These are phyloP conservation scores for Cariama cristata DNA, from an alignment of 2,113 vertebrate species.

Conservation along the genomic window DNA sequence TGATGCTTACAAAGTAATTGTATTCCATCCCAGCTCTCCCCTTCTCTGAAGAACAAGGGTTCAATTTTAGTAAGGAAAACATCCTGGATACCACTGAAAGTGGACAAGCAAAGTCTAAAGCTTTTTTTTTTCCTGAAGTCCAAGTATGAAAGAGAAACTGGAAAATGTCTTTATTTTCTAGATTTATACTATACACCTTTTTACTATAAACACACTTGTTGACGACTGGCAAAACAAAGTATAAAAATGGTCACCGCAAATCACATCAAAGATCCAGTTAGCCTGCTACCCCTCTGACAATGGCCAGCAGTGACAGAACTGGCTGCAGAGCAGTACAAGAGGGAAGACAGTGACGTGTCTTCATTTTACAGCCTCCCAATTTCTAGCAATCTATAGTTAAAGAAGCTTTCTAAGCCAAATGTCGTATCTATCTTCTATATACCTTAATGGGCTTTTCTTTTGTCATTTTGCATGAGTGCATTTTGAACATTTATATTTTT, in stretches of 20 bases:
- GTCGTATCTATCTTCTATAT: background rate
- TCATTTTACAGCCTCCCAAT: background rate
- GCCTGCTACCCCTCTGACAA: background rate
- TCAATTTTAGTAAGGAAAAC: background rate
- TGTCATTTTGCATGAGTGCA: background rate
- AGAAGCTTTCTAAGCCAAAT: background rate
- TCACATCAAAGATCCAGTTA: background rate
- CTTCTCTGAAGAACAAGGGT: background rate
- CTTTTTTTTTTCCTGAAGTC: background rate
- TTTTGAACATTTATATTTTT: background rate
- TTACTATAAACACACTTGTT: background rate
- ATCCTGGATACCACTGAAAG: background rate
- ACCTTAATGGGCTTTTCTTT: background rate
- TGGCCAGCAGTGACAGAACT: background rate
- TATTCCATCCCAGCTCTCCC: background rate
- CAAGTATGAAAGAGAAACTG: background rate
- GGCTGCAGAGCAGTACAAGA: background rate
- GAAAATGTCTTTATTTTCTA: background rate
- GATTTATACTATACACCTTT: background rate
- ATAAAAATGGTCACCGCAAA: background rate
- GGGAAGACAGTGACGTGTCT: rapidly evolving
- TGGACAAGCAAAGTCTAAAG: background rate
- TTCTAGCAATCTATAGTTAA: background rate
- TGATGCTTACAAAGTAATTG: background rate
- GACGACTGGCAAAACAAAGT: background rate